Evolutionary conservation across 2,888 invertebrate species (phyloP).

Genomic region (Leucophenga montana): DNA sequence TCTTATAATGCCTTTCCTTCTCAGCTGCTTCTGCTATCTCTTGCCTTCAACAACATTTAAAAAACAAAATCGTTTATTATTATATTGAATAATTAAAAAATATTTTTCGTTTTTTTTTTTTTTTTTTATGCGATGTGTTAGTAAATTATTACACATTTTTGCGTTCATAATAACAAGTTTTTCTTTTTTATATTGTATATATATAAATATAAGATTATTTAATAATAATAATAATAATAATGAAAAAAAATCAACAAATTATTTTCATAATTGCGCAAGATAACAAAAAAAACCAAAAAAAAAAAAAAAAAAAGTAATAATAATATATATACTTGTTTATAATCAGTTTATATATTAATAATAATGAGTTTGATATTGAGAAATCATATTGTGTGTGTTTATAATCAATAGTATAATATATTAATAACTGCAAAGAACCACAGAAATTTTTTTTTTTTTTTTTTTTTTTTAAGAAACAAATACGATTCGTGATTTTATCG

Average conservation of each 20-base stretch:
- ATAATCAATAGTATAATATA: too few species aligned
- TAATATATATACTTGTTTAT: too few species aligned
- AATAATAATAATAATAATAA: constrained; percentile 10
- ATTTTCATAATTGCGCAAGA: constrained; percentile 5
- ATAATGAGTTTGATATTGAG: too few species aligned
- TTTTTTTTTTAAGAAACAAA: constrained; percentile 3
- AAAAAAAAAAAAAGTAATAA: too few species aligned
- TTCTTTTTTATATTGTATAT: constrained; percentile 4
- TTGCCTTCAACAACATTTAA: constrained; percentile 3
- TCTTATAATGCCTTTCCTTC: too few species aligned
- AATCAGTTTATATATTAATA: too few species aligned
- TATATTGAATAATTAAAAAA: background rate
- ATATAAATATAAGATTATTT: background rate
- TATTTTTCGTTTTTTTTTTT: too few species aligned
- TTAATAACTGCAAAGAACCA: too few species aligned
- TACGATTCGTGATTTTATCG: background rate
- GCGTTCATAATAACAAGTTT: background rate
- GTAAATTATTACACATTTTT: constrained; percentile 18
- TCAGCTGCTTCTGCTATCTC: background rate
- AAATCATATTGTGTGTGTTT: too few species aligned
- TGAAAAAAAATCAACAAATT: constrained; percentile 12
- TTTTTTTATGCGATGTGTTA: background rate
- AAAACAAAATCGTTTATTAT: background rate
- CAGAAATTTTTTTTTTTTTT: background rate
- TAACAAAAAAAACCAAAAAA: constrained; percentile 7